Conservation (phyloP, 2,888 invertebrate species). For the Plagiodera versicolora region DNA sequence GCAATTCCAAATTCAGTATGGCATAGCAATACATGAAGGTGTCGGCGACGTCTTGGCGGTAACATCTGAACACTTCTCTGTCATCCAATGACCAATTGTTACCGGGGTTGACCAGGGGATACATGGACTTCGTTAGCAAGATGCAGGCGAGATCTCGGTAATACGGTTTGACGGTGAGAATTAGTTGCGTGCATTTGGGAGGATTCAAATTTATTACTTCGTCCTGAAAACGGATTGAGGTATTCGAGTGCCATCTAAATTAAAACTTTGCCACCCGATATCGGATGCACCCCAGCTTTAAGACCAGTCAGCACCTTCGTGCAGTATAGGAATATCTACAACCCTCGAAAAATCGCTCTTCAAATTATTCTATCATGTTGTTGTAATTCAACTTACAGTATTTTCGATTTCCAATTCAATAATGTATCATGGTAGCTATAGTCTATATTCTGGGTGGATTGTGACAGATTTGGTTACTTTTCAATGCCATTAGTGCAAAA, state of each 20-base stretch:
- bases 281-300: too few species aligned
- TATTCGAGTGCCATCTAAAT: not conserved
- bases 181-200: slow-evolving; percentile 55
- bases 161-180: slow-evolving; percentile 70
- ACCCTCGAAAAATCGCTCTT: too few species aligned
- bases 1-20: slow-evolving; percentile 73
- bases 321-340: too few species aligned
- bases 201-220: slow-evolving; percentile 61
- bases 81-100: slow-evolving; percentile 73
- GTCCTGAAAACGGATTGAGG: slow-evolving; percentile 56
- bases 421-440: too few species aligned
- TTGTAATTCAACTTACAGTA: too few species aligned
- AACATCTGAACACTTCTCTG: slow-evolving; percentile 80
- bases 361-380: too few species aligned
- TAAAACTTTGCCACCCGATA: not conserved
- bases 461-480: too few species aligned
- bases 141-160: slow-evolving; percentile 78
- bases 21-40: slow-evolving; percentile 78
- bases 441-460: too few species aligned
- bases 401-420: too few species aligned
- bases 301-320: too few species aligned
- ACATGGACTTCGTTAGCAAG: slow-evolving; percentile 77
- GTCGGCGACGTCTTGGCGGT: slow-evolving; percentile 51
- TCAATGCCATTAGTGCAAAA: too few species aligned
- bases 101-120: slow-evolving; percentile 61